These are phyloP conservation scores for Porphyrio hochstetteri DNA, from an alignment of 2,113 vertebrate genomes.

Conservation along the genomic window DNA sequence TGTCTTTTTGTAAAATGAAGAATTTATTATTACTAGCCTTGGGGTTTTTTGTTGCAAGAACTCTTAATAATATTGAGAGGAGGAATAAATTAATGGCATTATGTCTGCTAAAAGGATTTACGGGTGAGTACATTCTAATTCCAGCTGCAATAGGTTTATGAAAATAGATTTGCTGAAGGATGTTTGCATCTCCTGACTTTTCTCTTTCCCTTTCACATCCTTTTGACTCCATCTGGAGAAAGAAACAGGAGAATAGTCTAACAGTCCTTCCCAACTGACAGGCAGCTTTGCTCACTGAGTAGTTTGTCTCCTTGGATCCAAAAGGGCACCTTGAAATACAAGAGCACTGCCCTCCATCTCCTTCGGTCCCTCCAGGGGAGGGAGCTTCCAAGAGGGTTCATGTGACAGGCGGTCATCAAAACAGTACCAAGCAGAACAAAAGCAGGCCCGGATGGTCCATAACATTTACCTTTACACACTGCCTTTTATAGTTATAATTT, in stretches of 20 bases:
- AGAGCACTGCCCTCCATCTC: not conserved
- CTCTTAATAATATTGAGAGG: not conserved
- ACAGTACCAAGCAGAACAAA: not conserved
- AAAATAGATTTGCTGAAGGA: not conserved
- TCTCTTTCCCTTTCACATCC: not conserved
- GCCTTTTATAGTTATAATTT: not conserved
- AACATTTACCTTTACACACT: not conserved
- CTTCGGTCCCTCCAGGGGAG: not conserved
- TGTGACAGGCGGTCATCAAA: not conserved
- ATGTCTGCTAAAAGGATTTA: not conserved
- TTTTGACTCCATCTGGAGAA: not conserved
- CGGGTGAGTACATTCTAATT: not conserved
- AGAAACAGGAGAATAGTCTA: not conserved
- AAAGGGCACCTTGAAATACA: not conserved
- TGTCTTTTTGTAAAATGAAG: not conserved
- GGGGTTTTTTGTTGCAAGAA: not conserved
- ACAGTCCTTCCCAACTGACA: not conserved
- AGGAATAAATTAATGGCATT: conserved; percentile 2
- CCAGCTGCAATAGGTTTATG: not conserved
- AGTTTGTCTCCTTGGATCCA: not conserved
- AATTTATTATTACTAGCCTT: not conserved
- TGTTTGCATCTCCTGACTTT: not conserved
- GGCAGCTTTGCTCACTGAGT: not conserved
- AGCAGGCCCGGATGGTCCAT: not conserved
- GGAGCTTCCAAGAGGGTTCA: not conserved